Evolutionary conservation across 2,888 invertebrate genomes (phyloP), one percentile per base, ranked within the genome.

Genomic region (Tanypteryx hageni): DNA sequence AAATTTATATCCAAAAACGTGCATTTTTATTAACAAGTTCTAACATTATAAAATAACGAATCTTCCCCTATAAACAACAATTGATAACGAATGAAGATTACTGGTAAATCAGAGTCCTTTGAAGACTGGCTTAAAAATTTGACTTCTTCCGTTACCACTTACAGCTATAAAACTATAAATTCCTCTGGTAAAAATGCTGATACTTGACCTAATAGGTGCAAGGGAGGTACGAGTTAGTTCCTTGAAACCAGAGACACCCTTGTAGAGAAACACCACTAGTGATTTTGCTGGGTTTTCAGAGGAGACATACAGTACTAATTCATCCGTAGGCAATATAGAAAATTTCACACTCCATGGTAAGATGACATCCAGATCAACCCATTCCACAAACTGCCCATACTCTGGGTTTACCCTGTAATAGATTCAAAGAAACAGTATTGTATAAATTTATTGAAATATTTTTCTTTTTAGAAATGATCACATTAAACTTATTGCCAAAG

Each of bases 181-280:
- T 13, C 59, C 82, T 16, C 7, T 27, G 18, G 68, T 58, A 59
- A 92, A 82, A 44, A 68, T n/a, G 7, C 57, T 76, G 13, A 92
- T 64, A 16, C 44, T 56, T 56, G 68, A 57, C 16, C 27, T 58
- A 13, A 57, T 81, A 14, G 92, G 86, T 59, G 86, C 59, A 76
- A 64, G 31, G 13, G 91, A 27, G 18, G 92, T 81, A 56, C 57
- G 82, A 18, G 89, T 92, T 10, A 81, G 16, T 44, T 92, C 92
- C 31, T 61, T 56, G 81, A 92, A 92, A 56, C 92, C 92, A 56
- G 85, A 89, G 7, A 86, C 91, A 81, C 92, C 92, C 16, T 31
- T 76, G 31, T 92, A 86, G 0, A 81, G 11, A 82, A 81, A 92
- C 7, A 92, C 86, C 5, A 89, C n/a, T 0, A 92, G 59, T 18